Base-by-base conservation (phyloP, 2,888 invertebrate genomes). In the Unio pictorum region DNA sequence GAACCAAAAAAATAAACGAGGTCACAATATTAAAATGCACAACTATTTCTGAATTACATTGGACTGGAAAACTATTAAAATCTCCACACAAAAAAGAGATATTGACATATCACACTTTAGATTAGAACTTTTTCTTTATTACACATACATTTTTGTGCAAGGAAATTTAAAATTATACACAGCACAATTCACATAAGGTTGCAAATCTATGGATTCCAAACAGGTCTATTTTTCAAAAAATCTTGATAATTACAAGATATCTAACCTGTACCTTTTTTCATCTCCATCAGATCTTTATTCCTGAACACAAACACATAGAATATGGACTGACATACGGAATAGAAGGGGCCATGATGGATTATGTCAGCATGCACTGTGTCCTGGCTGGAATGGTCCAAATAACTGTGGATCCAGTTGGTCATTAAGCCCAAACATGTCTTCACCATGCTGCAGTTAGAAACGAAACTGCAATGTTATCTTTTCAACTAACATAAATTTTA, bases 271-370 rank as follows among this genome's bases (percentile, higher is more conserved):
- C 96, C 94, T 91, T 94, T 94, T 88, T 93, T 93, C 81, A 92
- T 93, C 69, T 92, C 92, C 61, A 96, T 93, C 81, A 98, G 92
- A 86, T 97, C 95, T 81, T 94, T 94, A 88, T 96, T 95, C 73
- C 96, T 93, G 89, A 97, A 98, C 0, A 95, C 95, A 73, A 99
- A 94, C 23, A 97, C 92, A 90, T 98, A 97, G 91, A 99, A 98
- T 61, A 98, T 91, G 0, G 96, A 94, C 90, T 99, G 98, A 82
- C 97, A 97, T 5, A 96, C 93, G 1, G 95, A 93, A 88, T 97
- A 97, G 91, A 99, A 99, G 0, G 97, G 94, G 5, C 94, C 92
- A 87, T 99, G 97, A 0, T 94, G 93, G 82, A 94, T 93, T 0
- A 93, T 86, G 79, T 94, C 94, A 20, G 91, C 91, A 81, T 92